A percentile compares a stretch with the other conserved stretches of the same genome.
These are phyloP conservation scores for Platanista minor DNA, from an alignment of 2,113 vertebrate species.

Conservation along the genomic window DNA sequence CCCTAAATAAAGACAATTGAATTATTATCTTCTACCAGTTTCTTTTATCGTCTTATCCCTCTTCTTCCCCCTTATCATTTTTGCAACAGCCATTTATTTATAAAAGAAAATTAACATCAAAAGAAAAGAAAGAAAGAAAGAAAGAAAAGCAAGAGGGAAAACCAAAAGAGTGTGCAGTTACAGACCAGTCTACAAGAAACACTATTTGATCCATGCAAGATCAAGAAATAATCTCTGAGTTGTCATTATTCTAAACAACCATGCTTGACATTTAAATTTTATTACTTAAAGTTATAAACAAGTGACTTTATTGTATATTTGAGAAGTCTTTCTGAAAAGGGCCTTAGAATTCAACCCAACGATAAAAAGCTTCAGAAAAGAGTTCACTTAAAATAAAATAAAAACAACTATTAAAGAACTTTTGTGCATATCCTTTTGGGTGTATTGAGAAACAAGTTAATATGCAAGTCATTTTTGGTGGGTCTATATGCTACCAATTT, in stretches of 20 bases:
- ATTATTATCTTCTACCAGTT: not conserved
- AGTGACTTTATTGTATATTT: not conserved
- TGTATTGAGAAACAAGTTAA: too few relatives aligned
- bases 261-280: not conserved
- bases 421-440: too few relatives aligned
- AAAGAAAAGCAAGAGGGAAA: too few relatives aligned
- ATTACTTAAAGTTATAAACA: not conserved
- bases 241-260: not conserved
- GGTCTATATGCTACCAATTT: too few relatives aligned
- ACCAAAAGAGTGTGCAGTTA: fast-evolving
- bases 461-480: too few relatives aligned
- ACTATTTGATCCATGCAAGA: not conserved
- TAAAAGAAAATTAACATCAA: not conserved
- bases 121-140: not conserved
- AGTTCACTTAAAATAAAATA: slow-evolving; percentile 67
- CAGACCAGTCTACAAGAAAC: too few relatives aligned
- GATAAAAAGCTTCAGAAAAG: not conserved
- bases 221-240: not conserved
- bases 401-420: too few relatives aligned
- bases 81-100: not conserved
- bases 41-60: not conserved
- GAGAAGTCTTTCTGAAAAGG: not conserved
- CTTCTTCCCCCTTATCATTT: not conserved
- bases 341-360: not conserved
- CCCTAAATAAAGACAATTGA: not conserved